Percentiles rank a stretch among this genome's conserved stretches.
phyloP scores from a whole-genome alignment of 2,113 vertebrate species.

The Columbina picui region DNA sequence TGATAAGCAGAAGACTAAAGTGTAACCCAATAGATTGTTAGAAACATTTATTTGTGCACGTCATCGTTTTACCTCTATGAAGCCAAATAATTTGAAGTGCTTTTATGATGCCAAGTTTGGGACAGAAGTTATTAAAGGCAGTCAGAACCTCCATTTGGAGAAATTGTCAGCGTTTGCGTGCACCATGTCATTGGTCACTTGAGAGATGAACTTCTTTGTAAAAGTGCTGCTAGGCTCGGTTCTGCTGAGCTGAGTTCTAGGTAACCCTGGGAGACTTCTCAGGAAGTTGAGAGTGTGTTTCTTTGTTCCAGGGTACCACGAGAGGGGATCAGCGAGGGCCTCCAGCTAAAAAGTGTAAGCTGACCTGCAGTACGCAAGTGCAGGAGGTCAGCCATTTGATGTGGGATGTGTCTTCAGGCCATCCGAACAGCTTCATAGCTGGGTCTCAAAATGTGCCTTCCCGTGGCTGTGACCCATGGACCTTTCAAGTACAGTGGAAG shows the following conservation, averaged over 20 bases:
- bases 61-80: not conserved
- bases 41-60: conserved; percentile 11
- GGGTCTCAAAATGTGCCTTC: conserved; percentile 60
- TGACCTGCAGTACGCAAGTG: conserved; percentile 64
- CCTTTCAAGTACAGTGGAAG: conserved; percentile 60
- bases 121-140: not conserved
- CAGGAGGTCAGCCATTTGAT: conserved; percentile 70
- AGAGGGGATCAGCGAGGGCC: conserved; percentile 63
- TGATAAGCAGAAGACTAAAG: not conserved
- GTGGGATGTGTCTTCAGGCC: conserved; percentile 65
- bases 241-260: conserved; percentile 63
- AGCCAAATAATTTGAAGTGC: not conserved
- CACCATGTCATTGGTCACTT: not conserved
- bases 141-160: not conserved
- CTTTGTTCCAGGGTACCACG: conserved; percentile 72
- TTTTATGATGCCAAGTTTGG: not conserved
- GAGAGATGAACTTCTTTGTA: conserved; percentile 55
- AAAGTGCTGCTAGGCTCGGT: not conserved
- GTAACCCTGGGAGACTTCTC: conserved; percentile 64
- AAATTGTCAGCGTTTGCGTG: not conserved
- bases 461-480: conserved; percentile 60
- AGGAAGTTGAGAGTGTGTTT: conserved; percentile 36
- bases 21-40: not conserved
- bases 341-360: conserved; percentile 69
- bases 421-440: conserved; percentile 51